phyloP scores from a whole-genome alignment of 2,113 vertebrate genomes.

The Calypte anna region DNA sequence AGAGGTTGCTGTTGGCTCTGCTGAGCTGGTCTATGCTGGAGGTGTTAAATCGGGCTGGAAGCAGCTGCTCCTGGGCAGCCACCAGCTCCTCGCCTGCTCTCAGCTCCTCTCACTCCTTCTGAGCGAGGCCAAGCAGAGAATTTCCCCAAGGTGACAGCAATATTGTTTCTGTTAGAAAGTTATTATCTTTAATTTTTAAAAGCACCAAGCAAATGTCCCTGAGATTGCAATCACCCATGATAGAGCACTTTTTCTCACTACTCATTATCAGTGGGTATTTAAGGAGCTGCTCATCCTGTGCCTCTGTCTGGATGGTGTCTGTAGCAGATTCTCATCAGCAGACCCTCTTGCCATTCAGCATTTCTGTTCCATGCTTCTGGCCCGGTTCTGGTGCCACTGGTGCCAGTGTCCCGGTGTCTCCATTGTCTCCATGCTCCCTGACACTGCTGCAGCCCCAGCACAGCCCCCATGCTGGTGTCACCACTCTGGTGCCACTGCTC shows the following conservation, averaged over 20 bases:
- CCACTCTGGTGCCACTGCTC: rapidly evolving
- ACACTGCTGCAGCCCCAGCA: neutral
- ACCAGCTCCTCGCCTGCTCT: constrained; percentile 1
- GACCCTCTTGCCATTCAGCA: rapidly evolving
- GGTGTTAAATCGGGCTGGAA: neutral
- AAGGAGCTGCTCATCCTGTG: constrained; percentile 58
- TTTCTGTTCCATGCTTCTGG: rapidly evolving
- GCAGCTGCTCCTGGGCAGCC: neutral
- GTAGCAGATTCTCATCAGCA: constrained; percentile 7
- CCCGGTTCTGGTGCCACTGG: neutral
- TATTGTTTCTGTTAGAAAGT: constrained; percentile 66
- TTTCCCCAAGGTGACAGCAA: constrained; percentile 68
- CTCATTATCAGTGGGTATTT: constrained; percentile 45
- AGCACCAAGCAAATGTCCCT: constrained; percentile 60
- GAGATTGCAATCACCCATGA: constrained; percentile 63
- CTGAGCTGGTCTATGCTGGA: neutral
- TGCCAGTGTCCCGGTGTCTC: neutral
- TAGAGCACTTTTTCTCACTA: constrained; percentile 41
- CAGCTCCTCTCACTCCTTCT: constrained; percentile 9
- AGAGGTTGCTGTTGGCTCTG: neutral
- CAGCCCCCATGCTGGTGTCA: rapidly evolving
- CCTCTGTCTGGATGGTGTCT: constrained; percentile 34
- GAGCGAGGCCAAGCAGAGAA: constrained; percentile 52
- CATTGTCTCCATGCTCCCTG: rapidly evolving
- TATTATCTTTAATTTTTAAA: constrained; percentile 68